Evolutionary conservation across 2,888 invertebrate genomes (phyloP), one percentile per base, ranked within the genome.

Genomic region (Dione juno): DNA sequence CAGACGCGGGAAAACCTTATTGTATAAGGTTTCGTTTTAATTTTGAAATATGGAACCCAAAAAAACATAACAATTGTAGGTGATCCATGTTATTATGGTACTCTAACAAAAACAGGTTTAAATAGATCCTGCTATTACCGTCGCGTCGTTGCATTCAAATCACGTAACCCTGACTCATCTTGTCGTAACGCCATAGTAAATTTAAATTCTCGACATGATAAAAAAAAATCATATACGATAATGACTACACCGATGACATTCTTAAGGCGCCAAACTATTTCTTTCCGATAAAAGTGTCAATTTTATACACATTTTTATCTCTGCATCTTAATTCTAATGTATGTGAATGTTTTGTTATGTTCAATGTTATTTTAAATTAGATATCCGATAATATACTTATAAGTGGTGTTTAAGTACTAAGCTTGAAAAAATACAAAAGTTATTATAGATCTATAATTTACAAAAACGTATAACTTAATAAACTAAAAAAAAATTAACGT

Each of bases 151-250:
- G 75, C 74, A 89, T 90, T 88, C 89, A 70, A 70, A 84, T 86
- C 90, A 91, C 91, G 90, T 88, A 73, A 82, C 82, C 83, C 79
- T 83, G 87, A 85, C 84, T 87, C 85, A 87, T 86, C 84, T 81
- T 74, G 74, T 66, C 70, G 78, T 78, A 79, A 77, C 79, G 77
- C 78, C 71, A 76, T 79, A 81, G 84, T 86, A 84, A 85, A 88
- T 89, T 88, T 86, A 83, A 88, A 88, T 88, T 87, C 83, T 84
- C 82, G 77, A 80, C 73, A 70, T 70, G 57, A 68, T 59, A 59
- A 37, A 64, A 64, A 64, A 72, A 71, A n/a, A n/a, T n/a, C 67
- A 68, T 72, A 75, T 74, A 68, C 71, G 58, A 58, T 67, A 74
- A 70, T 70, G 50, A 61, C 64, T 13, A 45, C n/a, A 52, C 43